Evolutionary conservation across 2,797 vertebrate genomes (phyloP).

Genomic region (Acanthurus lineatus): DNA sequence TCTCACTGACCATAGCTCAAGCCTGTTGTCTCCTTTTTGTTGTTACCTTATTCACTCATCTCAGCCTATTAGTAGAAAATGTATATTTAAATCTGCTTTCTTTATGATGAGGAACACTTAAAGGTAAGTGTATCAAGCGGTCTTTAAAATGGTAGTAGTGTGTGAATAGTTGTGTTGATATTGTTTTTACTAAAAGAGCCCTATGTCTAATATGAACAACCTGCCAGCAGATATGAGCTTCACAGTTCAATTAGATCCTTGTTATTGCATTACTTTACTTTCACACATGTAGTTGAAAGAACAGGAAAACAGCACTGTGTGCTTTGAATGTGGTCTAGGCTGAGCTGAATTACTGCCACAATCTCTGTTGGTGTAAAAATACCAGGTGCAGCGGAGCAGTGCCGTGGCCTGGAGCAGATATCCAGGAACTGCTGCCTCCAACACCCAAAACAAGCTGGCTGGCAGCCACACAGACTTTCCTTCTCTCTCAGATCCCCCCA

Average conservation of each 20-base stretch:
- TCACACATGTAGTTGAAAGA: neutral
- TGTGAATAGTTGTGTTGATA: neutral
- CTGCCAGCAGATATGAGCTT: neutral
- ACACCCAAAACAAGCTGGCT: conserved; percentile 71
- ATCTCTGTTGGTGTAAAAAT: conserved; percentile 65
- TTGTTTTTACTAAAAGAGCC: neutral
- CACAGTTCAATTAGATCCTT: neutral
- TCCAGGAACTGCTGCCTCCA: conserved; percentile 57
- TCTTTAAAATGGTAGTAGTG: too few species aligned
- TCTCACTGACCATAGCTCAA: neutral
- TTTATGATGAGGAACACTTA: neutral
- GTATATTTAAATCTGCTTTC: neutral
- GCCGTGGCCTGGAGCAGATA: conserved; percentile 45
- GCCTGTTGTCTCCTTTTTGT: neutral
- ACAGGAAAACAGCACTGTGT: neutral
- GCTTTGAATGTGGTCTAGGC: conserved; percentile 13
- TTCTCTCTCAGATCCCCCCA: conserved; percentile 41
- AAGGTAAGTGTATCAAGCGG: neutral
- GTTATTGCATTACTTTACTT: conserved; percentile 19
- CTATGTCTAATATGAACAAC: neutral
- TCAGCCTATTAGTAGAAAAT: neutral
- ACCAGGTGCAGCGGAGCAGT: conserved; percentile 63
- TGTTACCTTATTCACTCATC: neutral
- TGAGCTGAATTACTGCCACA: conserved; percentile 36
- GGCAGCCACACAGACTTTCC: conserved; percentile 52